These are phyloP conservation scores for Eupithecia insigniata DNA, from an alignment of 2,888 invertebrate genomes.

Conservation along the genomic window DNA sequence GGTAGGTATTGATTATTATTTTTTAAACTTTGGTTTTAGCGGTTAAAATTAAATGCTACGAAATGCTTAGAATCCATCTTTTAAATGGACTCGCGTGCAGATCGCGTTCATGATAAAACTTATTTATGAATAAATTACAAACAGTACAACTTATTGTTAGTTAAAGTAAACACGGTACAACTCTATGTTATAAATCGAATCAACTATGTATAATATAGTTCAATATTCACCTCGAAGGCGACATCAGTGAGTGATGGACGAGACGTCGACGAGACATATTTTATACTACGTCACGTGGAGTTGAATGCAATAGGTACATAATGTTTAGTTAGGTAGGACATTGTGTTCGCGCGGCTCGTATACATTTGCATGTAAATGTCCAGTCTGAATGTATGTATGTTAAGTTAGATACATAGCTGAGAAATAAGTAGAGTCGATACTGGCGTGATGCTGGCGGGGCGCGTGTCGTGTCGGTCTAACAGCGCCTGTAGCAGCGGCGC, in stretches of 20 bases:
- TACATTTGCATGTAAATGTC: not conserved
- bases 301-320: not conserved
- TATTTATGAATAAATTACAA: not conserved
- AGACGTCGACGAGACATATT: not conserved
- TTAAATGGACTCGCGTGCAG: conserved; percentile 19
- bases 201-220: not conserved
- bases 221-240: not conserved
- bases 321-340: not conserved
- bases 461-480: not conserved
- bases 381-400: not conserved
- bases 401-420: not conserved
- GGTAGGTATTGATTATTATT: conserved; percentile 33
- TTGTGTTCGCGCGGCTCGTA: not conserved
- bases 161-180: no score
- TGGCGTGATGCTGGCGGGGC: not conserved
- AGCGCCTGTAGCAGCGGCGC: not conserved
- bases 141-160: not conserved
- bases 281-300: not conserved
- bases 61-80: conserved; percentile 24
- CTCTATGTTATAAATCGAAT: not conserved
- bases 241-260: not conserved
- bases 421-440: not conserved
- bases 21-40: conserved; percentile 35
- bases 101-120: not conserved
- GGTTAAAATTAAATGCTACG: conserved; percentile 33